Percentiles rank a stretch among this genome's conserved stretches.
phyloP scores from a whole-genome alignment of 2,888 invertebrate species.

The Napeogenes inachia region DNA sequence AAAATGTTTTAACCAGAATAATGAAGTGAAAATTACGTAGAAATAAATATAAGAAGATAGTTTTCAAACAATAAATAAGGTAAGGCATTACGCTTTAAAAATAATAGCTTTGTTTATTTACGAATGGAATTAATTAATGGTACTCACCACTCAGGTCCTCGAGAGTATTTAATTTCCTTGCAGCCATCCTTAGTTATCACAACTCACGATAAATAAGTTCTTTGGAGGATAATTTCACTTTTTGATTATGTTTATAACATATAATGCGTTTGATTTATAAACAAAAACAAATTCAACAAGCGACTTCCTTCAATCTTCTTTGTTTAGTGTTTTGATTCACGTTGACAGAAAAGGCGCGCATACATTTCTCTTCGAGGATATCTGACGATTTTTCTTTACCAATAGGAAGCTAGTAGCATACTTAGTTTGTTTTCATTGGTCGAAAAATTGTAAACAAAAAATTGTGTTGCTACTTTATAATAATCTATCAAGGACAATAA shows the following conservation, averaged over 20 bases:
- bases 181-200: constrained; percentile 54
- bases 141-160: constrained; percentile 73
- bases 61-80: constrained; percentile 36
- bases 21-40: not conserved
- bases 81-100: constrained; percentile 45
- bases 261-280: constrained; percentile 33
- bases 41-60: not conserved
- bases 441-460: constrained; percentile 38
- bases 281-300: constrained; percentile 29
- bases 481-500: constrained; percentile 1
- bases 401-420: constrained; percentile 34
- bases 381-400: constrained; percentile 32
- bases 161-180: constrained; percentile 68
- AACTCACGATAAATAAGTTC: constrained; percentile 18
- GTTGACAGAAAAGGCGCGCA: constrained; percentile 31
- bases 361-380: constrained; percentile 23
- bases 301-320: constrained; percentile 32
- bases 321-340: constrained; percentile 55
- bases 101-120: constrained; percentile 55
- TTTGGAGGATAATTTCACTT: constrained; percentile 30
- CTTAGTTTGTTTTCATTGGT: constrained; percentile 40
- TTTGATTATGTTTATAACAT: constrained; percentile 32
- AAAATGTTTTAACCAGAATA: constrained; percentile 15
- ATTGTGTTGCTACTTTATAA: constrained; percentile 35
- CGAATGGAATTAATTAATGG: constrained; percentile 25